Conservation (phyloP, 2,888 invertebrate genomes). For the Agrotis puta region DNA sequence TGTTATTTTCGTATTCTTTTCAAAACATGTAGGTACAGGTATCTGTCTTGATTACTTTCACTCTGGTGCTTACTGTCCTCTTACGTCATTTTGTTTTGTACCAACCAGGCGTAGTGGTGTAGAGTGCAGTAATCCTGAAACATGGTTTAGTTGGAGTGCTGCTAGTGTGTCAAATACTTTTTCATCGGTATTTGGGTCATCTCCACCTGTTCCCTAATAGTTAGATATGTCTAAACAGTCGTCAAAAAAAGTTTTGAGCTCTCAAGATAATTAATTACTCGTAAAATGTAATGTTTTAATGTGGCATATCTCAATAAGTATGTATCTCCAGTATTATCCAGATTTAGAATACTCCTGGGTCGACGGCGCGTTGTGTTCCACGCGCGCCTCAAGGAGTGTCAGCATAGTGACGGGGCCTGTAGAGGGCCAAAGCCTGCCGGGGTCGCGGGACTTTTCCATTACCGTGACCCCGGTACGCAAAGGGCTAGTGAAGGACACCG, state of each 20-base stretch:
- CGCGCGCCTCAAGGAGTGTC: too few relatives aligned
- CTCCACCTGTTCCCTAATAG: neutral
- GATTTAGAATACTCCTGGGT: too few relatives aligned
- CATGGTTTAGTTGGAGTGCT: neutral
- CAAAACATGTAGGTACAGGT: neutral
- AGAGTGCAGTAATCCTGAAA: neutral
- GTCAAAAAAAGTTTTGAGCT: neutral
- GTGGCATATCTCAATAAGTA: neutral
- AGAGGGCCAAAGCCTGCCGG: too few relatives aligned
- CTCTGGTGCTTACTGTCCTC: neutral
- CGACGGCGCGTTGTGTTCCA: too few relatives aligned
- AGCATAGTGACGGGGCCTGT: too few relatives aligned
- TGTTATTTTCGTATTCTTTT: neutral
- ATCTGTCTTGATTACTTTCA: slow-evolving; percentile 9
- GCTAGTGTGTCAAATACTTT: neutral
- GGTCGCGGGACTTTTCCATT: too few relatives aligned
- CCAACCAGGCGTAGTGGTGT: neutral
- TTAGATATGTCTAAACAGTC: neutral
- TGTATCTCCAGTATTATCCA: too few relatives aligned
- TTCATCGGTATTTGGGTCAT: neutral
- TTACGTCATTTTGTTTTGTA: neutral
- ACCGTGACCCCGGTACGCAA: too few relatives aligned
- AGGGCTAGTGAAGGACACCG: too few relatives aligned
- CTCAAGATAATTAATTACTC: neutral
- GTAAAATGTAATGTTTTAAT: neutral